phyloP scores from a whole-genome alignment of 2,797 vertebrate species.

The Ctenopoma multispine region DNA sequence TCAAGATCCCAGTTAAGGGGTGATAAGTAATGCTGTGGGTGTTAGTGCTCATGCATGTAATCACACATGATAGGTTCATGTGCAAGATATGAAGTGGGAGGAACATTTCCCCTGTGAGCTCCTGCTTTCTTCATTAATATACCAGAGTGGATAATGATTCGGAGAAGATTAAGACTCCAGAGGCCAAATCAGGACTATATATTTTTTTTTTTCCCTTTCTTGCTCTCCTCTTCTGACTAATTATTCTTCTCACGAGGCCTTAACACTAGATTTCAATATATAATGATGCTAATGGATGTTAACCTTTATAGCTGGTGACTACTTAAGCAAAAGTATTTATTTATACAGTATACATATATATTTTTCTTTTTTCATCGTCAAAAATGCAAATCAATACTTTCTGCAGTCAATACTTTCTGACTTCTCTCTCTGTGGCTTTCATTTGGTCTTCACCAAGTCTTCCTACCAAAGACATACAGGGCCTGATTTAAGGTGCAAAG shows the following conservation, averaged over 20 bases:
- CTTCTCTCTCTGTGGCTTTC: no score
- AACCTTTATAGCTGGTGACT: no score
- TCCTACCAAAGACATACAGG: no score
- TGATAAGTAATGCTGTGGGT: slow-evolving; percentile 4
- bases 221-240: not conserved
- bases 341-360: no score
- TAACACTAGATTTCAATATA: not conserved
- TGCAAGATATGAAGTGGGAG: slow-evolving; percentile 21
- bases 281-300: no score
- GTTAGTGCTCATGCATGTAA: slow-evolving; percentile 8
- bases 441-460: no score
- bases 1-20: not conserved
- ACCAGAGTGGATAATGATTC: slow-evolving; percentile 6
- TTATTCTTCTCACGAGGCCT: not conserved
- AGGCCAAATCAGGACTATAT: slow-evolving; percentile 4
- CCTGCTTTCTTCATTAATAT: slow-evolving; percentile 34
- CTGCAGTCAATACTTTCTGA: no score
- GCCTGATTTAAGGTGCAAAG: no score
- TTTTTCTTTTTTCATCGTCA: no score
- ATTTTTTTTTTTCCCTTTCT: not conserved
- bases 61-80: slow-evolving; percentile 21
- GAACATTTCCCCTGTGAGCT: slow-evolving; percentile 6
- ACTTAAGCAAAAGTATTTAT: no score
- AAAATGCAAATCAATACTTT: no score
- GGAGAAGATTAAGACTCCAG: slow-evolving; percentile 21